Conservation (phyloP, 2,888 invertebrate genomes). For the Eledone cirrhosa region DNA sequence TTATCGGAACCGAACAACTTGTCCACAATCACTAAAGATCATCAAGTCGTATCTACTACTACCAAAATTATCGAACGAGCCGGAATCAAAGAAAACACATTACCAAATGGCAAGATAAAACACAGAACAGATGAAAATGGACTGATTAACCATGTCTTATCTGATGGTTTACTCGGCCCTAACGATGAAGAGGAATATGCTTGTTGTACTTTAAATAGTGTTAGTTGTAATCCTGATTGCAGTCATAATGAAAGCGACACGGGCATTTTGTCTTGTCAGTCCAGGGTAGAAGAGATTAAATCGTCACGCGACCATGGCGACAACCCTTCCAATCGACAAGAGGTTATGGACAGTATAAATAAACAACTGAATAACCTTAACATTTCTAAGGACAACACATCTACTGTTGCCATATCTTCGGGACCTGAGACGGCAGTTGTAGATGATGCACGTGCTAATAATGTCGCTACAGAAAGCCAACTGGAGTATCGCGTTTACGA, state of each 20-base stretch:
- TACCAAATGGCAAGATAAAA: conserved; percentile 38
- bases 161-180: conserved; percentile 15
- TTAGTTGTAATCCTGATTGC: no score
- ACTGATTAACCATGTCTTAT: conserved; percentile 36
- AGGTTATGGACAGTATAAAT: conserved; percentile 10
- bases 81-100: conserved; percentile 26
- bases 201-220: not conserved
- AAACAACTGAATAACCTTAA: conserved; percentile 16
- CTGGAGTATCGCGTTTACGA: conserved; percentile 75
- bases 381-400: conserved; percentile 15
- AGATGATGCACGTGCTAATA: conserved; percentile 14
- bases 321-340: not conserved
- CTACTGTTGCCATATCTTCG: not conserved
- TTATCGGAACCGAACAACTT: not conserved
- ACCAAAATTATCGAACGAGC: conserved; percentile 23
- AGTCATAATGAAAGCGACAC: no score
- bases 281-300: no score
- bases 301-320: conserved; percentile 2
- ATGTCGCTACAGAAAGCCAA: conserved; percentile 29
- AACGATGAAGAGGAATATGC: not conserved
- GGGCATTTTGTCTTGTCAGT: no score
- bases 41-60: conserved; percentile 8
- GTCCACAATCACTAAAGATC: conserved; percentile 13
- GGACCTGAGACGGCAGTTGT: conserved; percentile 12
- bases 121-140: conserved; percentile 47